Evolutionary conservation across 35 echinoderm and acorn worm species (phyloP).

Genomic region (Heliocidaris tuberculata): DNA sequence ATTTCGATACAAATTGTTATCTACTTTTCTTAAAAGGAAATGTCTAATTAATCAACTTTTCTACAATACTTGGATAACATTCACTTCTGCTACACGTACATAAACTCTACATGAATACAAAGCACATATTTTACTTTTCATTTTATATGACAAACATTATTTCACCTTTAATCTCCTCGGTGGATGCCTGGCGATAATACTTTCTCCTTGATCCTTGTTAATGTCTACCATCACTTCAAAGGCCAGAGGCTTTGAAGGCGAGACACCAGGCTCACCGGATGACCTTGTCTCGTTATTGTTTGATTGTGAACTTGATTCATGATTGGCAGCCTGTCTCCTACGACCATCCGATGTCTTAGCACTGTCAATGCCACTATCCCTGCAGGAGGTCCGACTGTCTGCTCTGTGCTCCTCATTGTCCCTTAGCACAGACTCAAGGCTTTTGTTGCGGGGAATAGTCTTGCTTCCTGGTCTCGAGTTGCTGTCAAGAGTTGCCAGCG

Average conservation of each 20-base stretch:
- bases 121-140: background rate
- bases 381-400: conserved; percentile 60
- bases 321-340: background rate
- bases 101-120: background rate
- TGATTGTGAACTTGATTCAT: background rate
- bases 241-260: conserved; percentile 51
- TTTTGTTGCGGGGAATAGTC: background rate
- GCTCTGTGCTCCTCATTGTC: conserved; percentile 31
- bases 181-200: conserved; percentile 84
- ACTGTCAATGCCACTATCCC: conserved; percentile 86
- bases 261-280: background rate
- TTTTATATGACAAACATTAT: background rate
- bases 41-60: no score
- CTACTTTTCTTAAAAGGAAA: no score
- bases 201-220: conserved; percentile 53
- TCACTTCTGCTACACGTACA: no score
- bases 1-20: no score
- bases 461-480: conserved; percentile 32
- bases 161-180: conserved; percentile 87
- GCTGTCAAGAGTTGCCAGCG: conserved; percentile 25
- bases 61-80: no score
- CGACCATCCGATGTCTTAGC: conserved; percentile 76
- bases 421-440: conserved; percentile 32
- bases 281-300: conserved; percentile 8
- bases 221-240: conserved; percentile 76